phyloP scores from a whole-genome alignment of 2,888 invertebrate species.

The Trissoscelio sp. region DNA sequence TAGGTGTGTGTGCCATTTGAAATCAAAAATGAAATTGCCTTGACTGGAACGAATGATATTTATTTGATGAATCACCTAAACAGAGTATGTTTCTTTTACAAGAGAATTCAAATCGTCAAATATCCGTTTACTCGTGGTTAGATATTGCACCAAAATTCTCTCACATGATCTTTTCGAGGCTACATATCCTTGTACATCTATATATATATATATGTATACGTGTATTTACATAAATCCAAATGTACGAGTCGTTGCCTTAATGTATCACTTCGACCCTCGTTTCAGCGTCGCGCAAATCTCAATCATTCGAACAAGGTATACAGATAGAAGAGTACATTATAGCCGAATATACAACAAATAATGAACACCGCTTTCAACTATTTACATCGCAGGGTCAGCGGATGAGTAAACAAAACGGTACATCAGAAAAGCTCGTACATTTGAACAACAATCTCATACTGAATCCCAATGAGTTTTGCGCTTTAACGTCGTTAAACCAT shows the following conservation, averaged over 20 bases:
- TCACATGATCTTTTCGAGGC: conserved; percentile 50
- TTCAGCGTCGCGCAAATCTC: conserved; percentile 14
- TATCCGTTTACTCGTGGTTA: conserved; percentile 51
- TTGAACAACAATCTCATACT: conserved; percentile 50
- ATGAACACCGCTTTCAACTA: conserved; percentile 42
- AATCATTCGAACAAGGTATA: conserved; percentile 39
- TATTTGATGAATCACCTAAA: conserved; percentile 80
- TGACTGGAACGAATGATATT: conserved; percentile 81
- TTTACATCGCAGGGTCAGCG: conserved; percentile 48
- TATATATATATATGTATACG: conserved; percentile 63
- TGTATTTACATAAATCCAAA: conserved; percentile 68
- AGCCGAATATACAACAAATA: conserved; percentile 49
- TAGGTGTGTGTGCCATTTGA: too few relatives aligned
- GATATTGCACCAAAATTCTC: conserved; percentile 66
- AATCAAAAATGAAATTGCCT: conserved; percentile 24
- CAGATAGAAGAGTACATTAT: conserved; percentile 49
- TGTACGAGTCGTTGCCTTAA: conserved; percentile 51
- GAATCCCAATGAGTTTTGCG: conserved; percentile 35
- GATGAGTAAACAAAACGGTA: conserved; percentile 27
- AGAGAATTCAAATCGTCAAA: conserved; percentile 57
- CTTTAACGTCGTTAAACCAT: conserved; percentile 54
- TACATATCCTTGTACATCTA: conserved; percentile 70
- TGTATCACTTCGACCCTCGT: conserved; percentile 34
- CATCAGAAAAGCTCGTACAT: conserved; percentile 57
- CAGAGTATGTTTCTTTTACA: conserved; percentile 71